Evolutionary conservation across 2,888 invertebrate genomes (phyloP), one percentile per base, ranked within the genome.

Genomic region (Troides aeacus): DNA sequence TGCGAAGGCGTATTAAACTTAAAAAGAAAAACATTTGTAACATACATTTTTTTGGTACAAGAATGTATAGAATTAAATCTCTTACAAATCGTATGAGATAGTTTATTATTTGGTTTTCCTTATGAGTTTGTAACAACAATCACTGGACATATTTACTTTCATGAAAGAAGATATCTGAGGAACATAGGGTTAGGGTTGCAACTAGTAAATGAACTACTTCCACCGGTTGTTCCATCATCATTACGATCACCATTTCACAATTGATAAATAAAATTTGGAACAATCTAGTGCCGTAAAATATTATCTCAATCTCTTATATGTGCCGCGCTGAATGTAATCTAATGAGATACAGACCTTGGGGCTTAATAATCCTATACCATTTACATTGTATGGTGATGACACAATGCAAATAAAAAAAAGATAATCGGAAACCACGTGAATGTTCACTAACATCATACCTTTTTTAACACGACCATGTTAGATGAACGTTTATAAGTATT

Each of bases 341-440:
- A 36, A 66, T 56, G 15, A 30, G 30, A n/a, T 42, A 21, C 50
- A 56, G 66, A 69, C 64, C 23, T 64, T 60, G 53, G 21, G 18
- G 50, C n/a, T 10, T 60, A 56, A 60, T 64, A 64, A 61, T 53
- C 21, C 60, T 23, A 64, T 42, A 58, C 23, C 60, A 36, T 61
- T 64, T 30, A 64, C 64, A 64, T 69, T 69, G 57, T 61, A 59
- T 59, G 23, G 18, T 64, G 60, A 39, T 68, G 64, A 64, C 61
- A 64, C 64, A 62, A 21, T n/a, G 42, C 30, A 64, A 69, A 69
- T 64, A 69, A 69, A 60, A 21, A 46, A 69, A 64, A 56, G 60
- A 69, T 64, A 60, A 64, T 56, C 30, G 23, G 39, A 61, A 60
- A 69, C 64, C 30, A 56, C 59, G 60, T 39, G 68, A 50, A 21